A percentile compares a stretch with the other conserved stretches of the same genome.
Evolutionary conservation across 1,140 invertebrate genomes (phyloP).

Genomic region (Tetragnatha versicolor): DNA sequence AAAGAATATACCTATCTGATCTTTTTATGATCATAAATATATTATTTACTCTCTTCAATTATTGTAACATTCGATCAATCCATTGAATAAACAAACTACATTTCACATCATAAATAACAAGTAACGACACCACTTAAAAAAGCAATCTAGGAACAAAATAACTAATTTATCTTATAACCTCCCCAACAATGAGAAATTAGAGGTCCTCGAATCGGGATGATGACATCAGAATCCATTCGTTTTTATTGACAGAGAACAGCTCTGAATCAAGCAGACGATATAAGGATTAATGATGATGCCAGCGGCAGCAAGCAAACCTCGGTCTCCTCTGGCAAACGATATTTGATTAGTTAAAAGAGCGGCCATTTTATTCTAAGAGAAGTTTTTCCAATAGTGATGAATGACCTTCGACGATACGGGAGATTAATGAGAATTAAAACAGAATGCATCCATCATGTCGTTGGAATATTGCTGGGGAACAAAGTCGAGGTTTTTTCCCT

Average conservation of each 20-base stretch:
- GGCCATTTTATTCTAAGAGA: conserved; percentile 25
- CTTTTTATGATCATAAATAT: too few relatives aligned
- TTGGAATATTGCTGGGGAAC: conserved; percentile 20
- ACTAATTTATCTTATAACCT: too few relatives aligned
- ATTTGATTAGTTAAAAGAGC: conserved; percentile 19
- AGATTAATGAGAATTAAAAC: conserved; percentile 49
- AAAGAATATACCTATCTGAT: too few relatives aligned
- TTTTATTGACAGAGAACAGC: conserved; percentile 17
- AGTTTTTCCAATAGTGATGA: conserved; percentile 27
- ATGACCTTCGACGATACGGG: conserved; percentile 4
- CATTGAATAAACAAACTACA: too few relatives aligned
- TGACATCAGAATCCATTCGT: neutral
- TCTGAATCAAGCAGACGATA: conserved; percentile 10
- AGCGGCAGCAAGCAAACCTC: too few relatives aligned
- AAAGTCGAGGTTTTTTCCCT: too few relatives aligned
- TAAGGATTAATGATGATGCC: neutral
- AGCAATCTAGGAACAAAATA: too few relatives aligned
- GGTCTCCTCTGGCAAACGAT: neutral
- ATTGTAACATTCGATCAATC: too few relatives aligned
- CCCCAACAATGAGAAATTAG: too few relatives aligned
- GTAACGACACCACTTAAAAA: too few relatives aligned
- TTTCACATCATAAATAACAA: too few relatives aligned
- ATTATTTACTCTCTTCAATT: too few relatives aligned
- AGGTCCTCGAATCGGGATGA: neutral
- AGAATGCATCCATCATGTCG: neutral